These are phyloP conservation scores for Teleogryllus oceanicus DNA, from an alignment of 2,888 invertebrate species.

Conservation along the genomic window DNA sequence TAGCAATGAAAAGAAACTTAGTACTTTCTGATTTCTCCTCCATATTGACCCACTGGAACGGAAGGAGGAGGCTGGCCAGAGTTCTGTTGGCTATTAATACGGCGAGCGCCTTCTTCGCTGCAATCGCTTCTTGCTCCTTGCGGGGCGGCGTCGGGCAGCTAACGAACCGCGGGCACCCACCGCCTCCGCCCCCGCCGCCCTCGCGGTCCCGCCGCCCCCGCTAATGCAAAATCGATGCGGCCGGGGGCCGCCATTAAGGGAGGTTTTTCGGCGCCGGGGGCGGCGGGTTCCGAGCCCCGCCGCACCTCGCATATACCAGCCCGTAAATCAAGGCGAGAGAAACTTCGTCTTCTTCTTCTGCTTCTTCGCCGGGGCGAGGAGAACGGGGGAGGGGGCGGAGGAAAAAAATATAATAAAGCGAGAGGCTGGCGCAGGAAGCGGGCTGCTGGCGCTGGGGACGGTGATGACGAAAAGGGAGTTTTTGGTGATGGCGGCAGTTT, in stretches of 20 bases:
- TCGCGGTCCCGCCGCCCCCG: background rate
- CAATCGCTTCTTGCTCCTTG: background rate
- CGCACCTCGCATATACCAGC: slow-evolving; percentile 18
- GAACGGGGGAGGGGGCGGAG: background rate
- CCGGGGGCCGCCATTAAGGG: background rate
- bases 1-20: too few relatives aligned
- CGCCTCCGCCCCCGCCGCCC: background rate
- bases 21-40: too few relatives aligned
- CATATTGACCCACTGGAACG: too few relatives aligned
- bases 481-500: background rate
- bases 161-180: background rate
- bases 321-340: background rate
- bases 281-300: background rate
- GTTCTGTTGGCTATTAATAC: too few relatives aligned
- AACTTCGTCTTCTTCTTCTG: slow-evolving; percentile 12
- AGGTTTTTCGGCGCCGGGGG: slow-evolving; percentile 18
- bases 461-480: background rate
- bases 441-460: background rate
- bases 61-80: too few relatives aligned
- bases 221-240: slow-evolving; percentile 18
- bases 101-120: background rate
- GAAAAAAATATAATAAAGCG: background rate
- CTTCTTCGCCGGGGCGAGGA: background rate
- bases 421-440: background rate
- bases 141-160: background rate